These are phyloP conservation scores for Panthera uncia DNA, from an alignment of 2,113 vertebrate species.

Conservation along the genomic window DNA sequence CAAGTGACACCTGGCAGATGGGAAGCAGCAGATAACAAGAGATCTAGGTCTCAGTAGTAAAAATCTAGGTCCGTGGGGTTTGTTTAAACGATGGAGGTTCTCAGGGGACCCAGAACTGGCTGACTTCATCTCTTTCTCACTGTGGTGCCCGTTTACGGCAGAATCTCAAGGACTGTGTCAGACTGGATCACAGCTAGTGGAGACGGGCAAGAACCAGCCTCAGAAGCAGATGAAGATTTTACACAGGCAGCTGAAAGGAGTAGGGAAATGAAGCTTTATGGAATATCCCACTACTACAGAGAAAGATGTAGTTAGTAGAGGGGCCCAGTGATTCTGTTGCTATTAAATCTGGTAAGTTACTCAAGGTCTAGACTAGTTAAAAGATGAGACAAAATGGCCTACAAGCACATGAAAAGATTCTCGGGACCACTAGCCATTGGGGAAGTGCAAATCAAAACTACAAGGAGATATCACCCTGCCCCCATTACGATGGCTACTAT, in stretches of 20 bases:
- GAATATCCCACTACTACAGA: no score
- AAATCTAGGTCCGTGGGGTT: neutral
- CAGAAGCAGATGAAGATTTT: neutral
- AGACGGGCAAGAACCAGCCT: neutral
- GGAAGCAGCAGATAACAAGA: neutral
- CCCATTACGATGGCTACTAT: neutral
- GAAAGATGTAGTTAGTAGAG: neutral
- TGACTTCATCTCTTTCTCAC: neutral
- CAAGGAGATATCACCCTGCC: neutral
- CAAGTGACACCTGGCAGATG: neutral
- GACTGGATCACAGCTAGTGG: neutral
- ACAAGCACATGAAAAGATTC: neutral
- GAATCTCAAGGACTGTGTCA: neutral
- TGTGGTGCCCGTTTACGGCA: no score
- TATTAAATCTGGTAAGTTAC: neutral
- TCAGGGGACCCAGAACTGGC: neutral
- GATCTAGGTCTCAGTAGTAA: fast-evolving
- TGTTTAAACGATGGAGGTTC: neutral
- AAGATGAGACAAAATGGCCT: neutral
- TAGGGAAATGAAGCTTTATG: neutral
- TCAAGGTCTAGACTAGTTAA: neutral
- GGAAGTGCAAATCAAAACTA: neutral
- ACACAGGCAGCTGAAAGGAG: neutral
- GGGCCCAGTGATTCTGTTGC: neutral
- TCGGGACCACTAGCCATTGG: neutral